Percentiles rank a stretch among this genome's conserved stretches.
Conservation (phyloP, 2,113 vertebrate species). For the Saccopteryx bilineata region DNA sequence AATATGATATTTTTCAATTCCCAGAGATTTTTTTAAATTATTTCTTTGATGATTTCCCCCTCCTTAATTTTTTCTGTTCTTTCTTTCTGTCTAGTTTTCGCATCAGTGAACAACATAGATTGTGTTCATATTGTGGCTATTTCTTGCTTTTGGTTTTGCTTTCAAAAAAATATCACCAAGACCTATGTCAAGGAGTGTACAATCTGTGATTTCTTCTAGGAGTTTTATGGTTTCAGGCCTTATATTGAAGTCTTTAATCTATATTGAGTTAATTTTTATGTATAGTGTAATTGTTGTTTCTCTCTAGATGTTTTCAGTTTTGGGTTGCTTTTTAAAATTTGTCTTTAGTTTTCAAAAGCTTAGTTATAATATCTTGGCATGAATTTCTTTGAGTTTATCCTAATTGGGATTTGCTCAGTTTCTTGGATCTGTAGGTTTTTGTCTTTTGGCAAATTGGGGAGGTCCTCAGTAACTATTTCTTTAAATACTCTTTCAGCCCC, state of each 20-base stretch:
- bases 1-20: background rate
- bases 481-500: background rate
- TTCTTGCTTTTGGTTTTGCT: background rate
- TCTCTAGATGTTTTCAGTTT: background rate
- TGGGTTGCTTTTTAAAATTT: background rate
- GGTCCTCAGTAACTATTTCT: background rate
- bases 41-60: background rate
- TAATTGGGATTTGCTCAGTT: background rate
- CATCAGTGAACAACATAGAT: background rate
- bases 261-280: background rate
- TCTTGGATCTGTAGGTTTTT: background rate
- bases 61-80: constrained; percentile 4
- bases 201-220: background rate
- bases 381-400: background rate
- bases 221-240: background rate
- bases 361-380: background rate
- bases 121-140: background rate
- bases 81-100: background rate
- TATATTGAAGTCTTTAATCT: background rate
- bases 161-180: background rate
- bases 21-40: background rate
- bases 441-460: background rate
- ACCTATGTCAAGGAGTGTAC: background rate
- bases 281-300: background rate
- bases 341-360: background rate